Percentiles rank a stretch among this genome's conserved stretches.
Conservation (phyloP, 2,113 vertebrate genomes). For the Apus apus region DNA sequence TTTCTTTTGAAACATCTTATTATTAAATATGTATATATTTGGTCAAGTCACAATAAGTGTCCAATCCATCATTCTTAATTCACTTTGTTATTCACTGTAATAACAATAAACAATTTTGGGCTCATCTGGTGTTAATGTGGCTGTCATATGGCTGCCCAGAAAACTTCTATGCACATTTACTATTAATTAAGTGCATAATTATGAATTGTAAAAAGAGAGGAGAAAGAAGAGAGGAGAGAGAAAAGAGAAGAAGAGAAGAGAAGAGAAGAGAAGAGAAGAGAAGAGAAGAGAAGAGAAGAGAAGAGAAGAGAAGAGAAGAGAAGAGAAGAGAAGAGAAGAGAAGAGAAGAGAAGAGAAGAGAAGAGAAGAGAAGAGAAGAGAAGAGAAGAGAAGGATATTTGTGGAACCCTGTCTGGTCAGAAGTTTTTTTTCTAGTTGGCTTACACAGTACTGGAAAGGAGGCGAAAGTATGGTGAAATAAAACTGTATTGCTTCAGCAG, state of each 20-base stretch:
- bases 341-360: too few species aligned
- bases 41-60: constrained; percentile 24
- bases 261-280: neutral
- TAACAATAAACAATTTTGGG: constrained; percentile 48
- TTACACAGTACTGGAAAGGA: neutral
- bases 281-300: too few species aligned
- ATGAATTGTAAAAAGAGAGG: constrained; percentile 44
- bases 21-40: neutral
- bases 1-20: neutral
- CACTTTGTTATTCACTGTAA: constrained; percentile 47
- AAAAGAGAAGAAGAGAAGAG: neutral
- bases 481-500: neutral
- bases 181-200: constrained; percentile 70
- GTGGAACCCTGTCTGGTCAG: neutral
- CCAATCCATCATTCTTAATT: constrained; percentile 9
- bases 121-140: constrained; percentile 79
- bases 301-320: too few species aligned
- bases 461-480: neutral
- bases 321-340: too few species aligned
- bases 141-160: constrained; percentile 63
- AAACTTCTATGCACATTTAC: constrained; percentile 54
- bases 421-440: neutral
- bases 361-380: neutral
- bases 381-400: neutral
- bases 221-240: neutral